These are phyloP conservation scores for Lordiphosa collinella DNA, from an alignment of 1,140 invertebrate genomes.

Conservation along the genomic window DNA sequence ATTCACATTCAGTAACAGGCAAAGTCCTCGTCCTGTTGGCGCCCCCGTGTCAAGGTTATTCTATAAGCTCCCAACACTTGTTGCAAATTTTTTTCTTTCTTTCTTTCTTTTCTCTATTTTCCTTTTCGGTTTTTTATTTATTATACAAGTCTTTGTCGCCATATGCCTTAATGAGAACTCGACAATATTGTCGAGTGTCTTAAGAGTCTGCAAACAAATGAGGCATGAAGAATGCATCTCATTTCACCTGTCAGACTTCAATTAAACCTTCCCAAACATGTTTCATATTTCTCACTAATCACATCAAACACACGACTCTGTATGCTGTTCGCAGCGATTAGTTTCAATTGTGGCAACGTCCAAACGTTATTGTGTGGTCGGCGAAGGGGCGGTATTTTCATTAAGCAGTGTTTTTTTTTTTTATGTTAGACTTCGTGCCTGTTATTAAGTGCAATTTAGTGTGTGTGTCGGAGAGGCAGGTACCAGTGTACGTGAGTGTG, in stretches of 20 bases:
- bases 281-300: constrained; percentile 43
- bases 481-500: neutral
- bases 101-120: too few relatives aligned
- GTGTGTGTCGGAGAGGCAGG: neutral
- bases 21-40: neutral
- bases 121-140: constrained; percentile 8
- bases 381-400: constrained; percentile 20
- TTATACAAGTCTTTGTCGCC: neutral
- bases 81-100: constrained; percentile 28
- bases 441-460: constrained; percentile 53
- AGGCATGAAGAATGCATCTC: constrained; percentile 18
- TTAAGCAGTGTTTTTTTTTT: constrained; percentile 33
- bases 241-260: constrained; percentile 35
- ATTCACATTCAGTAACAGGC: too few relatives aligned
- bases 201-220: constrained; percentile 27
- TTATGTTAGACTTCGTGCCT: constrained; percentile 14
- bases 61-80: constrained; percentile 49
- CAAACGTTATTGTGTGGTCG: neutral
- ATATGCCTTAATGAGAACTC: constrained; percentile 34
- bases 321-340: constrained; percentile 48
- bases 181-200: constrained; percentile 19
- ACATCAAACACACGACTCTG: constrained; percentile 20
- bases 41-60: constrained; percentile 63
- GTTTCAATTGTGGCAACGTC: constrained; percentile 54
- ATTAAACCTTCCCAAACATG: constrained; percentile 33